Evolutionary conservation across 2,888 invertebrate species (phyloP).

Genomic region (Clepsis dumicolana): DNA sequence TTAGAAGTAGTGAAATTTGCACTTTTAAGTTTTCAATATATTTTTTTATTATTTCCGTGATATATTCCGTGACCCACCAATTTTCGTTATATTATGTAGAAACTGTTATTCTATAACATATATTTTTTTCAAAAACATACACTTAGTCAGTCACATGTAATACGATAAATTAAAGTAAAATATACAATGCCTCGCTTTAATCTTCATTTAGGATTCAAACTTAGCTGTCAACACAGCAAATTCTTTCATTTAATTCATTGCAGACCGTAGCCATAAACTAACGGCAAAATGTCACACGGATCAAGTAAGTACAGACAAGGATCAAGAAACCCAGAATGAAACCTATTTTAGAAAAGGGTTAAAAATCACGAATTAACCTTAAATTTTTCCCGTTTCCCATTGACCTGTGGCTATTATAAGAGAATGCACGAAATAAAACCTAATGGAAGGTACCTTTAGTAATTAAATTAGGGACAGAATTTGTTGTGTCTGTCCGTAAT

Average conservation of each 20-base stretch:
- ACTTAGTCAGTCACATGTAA: too few species aligned
- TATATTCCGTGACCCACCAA: too few species aligned
- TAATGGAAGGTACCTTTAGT: slow-evolving; percentile 50
- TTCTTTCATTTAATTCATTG: background rate
- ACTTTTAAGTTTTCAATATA: too few species aligned
- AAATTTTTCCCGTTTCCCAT: slow-evolving; percentile 22
- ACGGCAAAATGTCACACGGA: background rate
- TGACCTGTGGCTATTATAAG: slow-evolving; percentile 35
- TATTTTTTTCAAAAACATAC: too few species aligned
- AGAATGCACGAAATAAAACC: slow-evolving; percentile 42
- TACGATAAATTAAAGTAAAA: too few species aligned
- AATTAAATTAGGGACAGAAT: slow-evolving; percentile 56
- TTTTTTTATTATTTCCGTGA: too few species aligned
- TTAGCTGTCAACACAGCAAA: background rate
- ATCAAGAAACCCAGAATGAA: slow-evolving; percentile 5
- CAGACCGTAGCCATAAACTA: background rate
- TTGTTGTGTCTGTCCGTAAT: slow-evolving; percentile 32
- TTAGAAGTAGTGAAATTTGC: too few species aligned
- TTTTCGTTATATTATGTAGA: too few species aligned
- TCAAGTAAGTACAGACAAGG: background rate
- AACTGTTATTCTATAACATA: too few species aligned
- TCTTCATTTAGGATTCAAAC: too few species aligned
- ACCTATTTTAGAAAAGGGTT: slow-evolving; percentile 19
- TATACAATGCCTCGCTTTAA: too few species aligned
- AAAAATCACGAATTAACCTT: slow-evolving; percentile 17